Conservation (phyloP, 2,113 vertebrate genomes). For the Saimiri boliviensis region DNA sequence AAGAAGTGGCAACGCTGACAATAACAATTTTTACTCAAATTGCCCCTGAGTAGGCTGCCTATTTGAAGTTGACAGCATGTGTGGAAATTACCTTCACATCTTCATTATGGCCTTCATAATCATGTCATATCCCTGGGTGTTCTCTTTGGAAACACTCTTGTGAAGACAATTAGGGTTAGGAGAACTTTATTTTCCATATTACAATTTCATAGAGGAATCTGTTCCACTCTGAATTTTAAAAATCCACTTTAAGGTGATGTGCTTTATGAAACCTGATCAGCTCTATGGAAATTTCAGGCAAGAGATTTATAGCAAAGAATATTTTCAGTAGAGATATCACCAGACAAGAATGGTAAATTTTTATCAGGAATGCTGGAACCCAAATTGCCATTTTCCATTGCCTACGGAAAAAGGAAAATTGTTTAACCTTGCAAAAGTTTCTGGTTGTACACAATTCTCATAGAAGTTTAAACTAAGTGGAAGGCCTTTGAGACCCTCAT, state of each 20-base stretch:
- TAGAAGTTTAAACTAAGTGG: not conserved
- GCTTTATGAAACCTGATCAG: not conserved
- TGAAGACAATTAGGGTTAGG: not conserved
- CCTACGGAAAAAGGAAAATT: not conserved
- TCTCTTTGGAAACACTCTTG: not conserved
- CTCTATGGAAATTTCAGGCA: not conserved
- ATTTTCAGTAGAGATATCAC: not conserved
- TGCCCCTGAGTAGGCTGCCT: not conserved
- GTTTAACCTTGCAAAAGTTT: not conserved
- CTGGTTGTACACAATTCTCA: not conserved
- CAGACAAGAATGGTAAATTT: not conserved
- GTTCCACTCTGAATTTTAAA: not conserved
- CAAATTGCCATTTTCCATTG: not conserved
- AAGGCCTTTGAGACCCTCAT: not conserved
- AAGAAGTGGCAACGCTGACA: conserved; percentile 18
- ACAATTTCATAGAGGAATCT: not conserved
- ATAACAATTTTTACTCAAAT: not conserved
- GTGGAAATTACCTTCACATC: not conserved
- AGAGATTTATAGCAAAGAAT: not conserved
- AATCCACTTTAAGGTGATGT: conserved; percentile 3
- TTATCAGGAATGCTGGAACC: not conserved
- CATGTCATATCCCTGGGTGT: not conserved
- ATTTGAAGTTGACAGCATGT: not conserved
- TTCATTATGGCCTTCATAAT: not conserved
- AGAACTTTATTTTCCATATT: conserved; percentile 5